phyloP scores from a whole-genome alignment of 2,888 invertebrate genomes.

The Noctua comes region DNA sequence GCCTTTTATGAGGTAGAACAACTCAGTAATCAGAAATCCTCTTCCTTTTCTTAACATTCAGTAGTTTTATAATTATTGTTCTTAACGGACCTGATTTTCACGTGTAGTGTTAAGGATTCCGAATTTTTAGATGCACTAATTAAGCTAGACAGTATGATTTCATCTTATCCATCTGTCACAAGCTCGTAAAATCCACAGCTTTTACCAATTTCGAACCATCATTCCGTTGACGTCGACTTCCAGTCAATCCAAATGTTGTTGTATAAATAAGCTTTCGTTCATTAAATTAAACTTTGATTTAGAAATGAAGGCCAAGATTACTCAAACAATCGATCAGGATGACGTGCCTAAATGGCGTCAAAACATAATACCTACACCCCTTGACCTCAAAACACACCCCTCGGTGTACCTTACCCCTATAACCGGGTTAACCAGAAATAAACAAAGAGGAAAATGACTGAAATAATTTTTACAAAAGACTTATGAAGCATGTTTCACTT shows the following conservation, averaged over 20 bases:
- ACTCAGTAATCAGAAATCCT: no score
- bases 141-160: no score
- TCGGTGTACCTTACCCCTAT: conserved; percentile 29
- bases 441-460: conserved; percentile 22
- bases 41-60: no score
- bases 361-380: conserved; percentile 30
- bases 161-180: no score
- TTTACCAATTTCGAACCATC: neutral
- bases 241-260: neutral
- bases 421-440: conserved; percentile 52
- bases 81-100: no score
- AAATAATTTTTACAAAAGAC: conserved; percentile 9
- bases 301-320: conserved; percentile 14
- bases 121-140: no score
- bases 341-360: conserved; percentile 46
- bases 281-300: neutral
- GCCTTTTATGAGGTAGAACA: neutral
- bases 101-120: no score
- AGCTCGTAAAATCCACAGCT: no score
- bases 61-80: no score
- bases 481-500: neutral
- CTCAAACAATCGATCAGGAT: conserved; percentile 45
- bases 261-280: neutral
- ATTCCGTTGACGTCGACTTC: neutral
- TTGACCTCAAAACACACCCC: conserved; percentile 58